phyloP scores from a whole-genome alignment of 2,888 invertebrate species.

The Meliscaeva auricollis region DNA sequence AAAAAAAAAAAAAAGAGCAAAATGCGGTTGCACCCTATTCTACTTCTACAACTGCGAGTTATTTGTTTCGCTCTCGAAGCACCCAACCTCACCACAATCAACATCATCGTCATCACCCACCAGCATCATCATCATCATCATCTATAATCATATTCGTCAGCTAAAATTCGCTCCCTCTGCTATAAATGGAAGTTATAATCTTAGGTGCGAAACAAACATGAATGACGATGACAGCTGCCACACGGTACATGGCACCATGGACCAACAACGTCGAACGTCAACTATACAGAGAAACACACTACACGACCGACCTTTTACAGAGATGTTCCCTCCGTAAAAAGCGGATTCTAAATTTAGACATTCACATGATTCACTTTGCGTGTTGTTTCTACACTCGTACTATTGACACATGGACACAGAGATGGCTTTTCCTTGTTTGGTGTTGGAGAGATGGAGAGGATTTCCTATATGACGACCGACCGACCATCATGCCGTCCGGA shows the following conservation, averaged over 20 bases:
- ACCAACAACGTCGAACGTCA: slow-evolving; percentile 10
- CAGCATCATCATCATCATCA: slow-evolving; percentile 9
- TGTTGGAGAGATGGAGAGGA: slow-evolving; percentile 9
- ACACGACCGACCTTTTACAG: slow-evolving; percentile 36
- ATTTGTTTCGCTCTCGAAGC: background rate
- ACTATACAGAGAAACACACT: background rate
- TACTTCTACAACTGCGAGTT: background rate
- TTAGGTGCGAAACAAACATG: slow-evolving; percentile 57
- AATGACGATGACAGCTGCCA: slow-evolving; percentile 34
- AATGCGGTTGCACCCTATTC: background rate
- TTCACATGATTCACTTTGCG: slow-evolving; percentile 60
- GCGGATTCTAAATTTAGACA: slow-evolving; percentile 62
- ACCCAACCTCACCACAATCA: slow-evolving; percentile 2
- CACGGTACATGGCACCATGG: slow-evolving; percentile 17
- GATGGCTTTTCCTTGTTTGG: slow-evolving; percentile 53
- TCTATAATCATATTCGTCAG: slow-evolving; percentile 39
- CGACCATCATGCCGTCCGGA: background rate
- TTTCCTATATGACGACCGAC: slow-evolving; percentile 1
- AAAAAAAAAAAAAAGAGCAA: too few relatives aligned
- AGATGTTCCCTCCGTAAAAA: slow-evolving; percentile 40
- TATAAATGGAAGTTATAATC: slow-evolving; percentile 52
- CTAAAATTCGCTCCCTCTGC: slow-evolving; percentile 32
- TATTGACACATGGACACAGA: slow-evolving; percentile 16
- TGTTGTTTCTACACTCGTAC: slow-evolving; percentile 37
- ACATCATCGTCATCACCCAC: slow-evolving; percentile 2